Conservation (phyloP, 2,113 vertebrate species). For the Galeopterus variegatus region DNA sequence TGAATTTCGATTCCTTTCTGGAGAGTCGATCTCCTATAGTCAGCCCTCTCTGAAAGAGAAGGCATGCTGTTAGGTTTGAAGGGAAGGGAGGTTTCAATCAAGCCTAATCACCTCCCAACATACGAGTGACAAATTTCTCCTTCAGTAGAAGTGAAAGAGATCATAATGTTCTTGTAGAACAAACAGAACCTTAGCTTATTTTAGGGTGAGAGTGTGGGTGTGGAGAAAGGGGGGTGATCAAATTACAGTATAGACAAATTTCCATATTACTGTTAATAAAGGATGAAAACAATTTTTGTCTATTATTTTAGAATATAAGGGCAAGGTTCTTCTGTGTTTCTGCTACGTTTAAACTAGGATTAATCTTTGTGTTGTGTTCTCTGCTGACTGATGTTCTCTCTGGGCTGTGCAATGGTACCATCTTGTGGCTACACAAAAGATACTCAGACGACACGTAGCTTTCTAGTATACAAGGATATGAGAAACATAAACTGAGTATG, state of each 20-base stretch:
- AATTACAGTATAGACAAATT: neutral
- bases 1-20: conserved; percentile 24
- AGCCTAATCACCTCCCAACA: neutral
- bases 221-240: neutral
- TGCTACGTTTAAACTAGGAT: conserved; percentile 21
- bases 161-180: neutral
- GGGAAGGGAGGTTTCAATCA: neutral
- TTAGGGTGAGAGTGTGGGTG: neutral
- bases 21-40: neutral
- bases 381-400: conserved; percentile 15
- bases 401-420: conserved; percentile 80
- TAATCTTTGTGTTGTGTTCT: neutral
- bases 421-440: conserved; percentile 80
- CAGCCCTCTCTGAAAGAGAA: neutral
- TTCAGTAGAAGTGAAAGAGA: neutral
- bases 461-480: neutral
- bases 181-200: neutral
- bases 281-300: neutral
- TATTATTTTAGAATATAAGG: neutral
- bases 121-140: neutral
- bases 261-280: neutral
- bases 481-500: neutral
- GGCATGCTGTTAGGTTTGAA: neutral
- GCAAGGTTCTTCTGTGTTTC: neutral
- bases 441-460: neutral